Evolutionary conservation across 1,140 invertebrate genomes (phyloP).

Genomic region (Solenopsis fugax): DNA sequence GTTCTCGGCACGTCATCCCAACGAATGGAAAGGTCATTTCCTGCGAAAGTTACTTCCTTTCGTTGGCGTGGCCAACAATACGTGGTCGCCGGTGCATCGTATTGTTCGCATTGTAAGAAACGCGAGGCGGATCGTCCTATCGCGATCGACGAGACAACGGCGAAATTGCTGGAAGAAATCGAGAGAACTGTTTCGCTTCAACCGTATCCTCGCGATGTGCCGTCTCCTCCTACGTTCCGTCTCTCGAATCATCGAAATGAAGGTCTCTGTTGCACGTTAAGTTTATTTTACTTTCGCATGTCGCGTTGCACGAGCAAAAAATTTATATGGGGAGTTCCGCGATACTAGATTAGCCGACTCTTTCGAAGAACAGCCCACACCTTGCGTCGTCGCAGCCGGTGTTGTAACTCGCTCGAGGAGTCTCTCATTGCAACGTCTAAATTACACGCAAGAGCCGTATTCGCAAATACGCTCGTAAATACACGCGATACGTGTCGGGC

Average conservation of each 20-base stretch:
- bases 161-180: slow-evolving; percentile 32
- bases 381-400: background rate
- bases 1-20: slow-evolving; percentile 51
- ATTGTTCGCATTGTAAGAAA: slow-evolving; percentile 25
- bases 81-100: background rate
- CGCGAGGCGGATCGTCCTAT: background rate
- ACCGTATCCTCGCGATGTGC: background rate
- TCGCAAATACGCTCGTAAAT: slow-evolving; percentile 8
- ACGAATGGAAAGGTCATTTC: slow-evolving; percentile 72
- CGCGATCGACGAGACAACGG: slow-evolving; percentile 14
- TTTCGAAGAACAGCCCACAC: background rate
- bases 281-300: background rate
- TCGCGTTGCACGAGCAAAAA: background rate
- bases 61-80: slow-evolving; percentile 10
- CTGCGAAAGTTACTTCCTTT: slow-evolving; percentile 61
- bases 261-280: background rate
- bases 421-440: slow-evolving; percentile 25
- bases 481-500: slow-evolving; percentile 22
- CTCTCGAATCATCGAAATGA: background rate
- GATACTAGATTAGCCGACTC: slow-evolving; percentile 19
- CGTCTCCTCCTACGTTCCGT: slow-evolving; percentile 2
- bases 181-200: background rate
- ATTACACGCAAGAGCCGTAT: slow-evolving; percentile 11
- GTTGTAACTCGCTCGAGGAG: slow-evolving; percentile 8
- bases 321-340: background rate